Conservation (phyloP, 2,797 vertebrate genomes). For the Centroberyx gerrardi region DNA sequence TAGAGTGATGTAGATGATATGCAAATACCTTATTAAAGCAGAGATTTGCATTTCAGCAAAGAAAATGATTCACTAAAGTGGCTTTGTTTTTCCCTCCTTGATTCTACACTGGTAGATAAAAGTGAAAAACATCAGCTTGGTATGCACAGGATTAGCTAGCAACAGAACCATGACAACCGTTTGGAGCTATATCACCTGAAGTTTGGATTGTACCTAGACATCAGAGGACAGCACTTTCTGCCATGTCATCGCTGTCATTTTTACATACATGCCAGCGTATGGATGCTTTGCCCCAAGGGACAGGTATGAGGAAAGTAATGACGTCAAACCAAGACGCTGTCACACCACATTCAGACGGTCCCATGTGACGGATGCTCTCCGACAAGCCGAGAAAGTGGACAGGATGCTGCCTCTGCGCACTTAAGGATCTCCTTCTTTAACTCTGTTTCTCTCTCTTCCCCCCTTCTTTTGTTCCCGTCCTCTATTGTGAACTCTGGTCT, state of each 20-base stretch:
- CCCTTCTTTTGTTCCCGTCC: conserved; percentile 9
- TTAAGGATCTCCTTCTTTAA: conserved; percentile 17
- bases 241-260: background rate
- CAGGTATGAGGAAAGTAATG: background rate
- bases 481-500: conserved; percentile 56
- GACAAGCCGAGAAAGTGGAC: background rate
- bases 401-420: background rate
- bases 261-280: background rate
- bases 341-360: background rate
- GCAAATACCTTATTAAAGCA: background rate
- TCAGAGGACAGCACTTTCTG: background rate
- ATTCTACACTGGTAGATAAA: background rate
- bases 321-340: background rate
- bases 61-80: too few species aligned
- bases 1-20: too few species aligned
- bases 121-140: background rate
- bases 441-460: conserved; percentile 5
- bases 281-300: background rate
- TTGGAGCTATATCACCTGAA: background rate
- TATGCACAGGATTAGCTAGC: background rate
- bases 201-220: background rate
- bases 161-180: background rate
- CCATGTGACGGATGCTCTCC: too few species aligned
- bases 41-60: too few species aligned
- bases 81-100: background rate